Evolutionary conservation across 2,113 vertebrate genomes (phyloP), one percentile per base, ranked within the genome.

Genomic region (Rhabdornis inornatus): DNA sequence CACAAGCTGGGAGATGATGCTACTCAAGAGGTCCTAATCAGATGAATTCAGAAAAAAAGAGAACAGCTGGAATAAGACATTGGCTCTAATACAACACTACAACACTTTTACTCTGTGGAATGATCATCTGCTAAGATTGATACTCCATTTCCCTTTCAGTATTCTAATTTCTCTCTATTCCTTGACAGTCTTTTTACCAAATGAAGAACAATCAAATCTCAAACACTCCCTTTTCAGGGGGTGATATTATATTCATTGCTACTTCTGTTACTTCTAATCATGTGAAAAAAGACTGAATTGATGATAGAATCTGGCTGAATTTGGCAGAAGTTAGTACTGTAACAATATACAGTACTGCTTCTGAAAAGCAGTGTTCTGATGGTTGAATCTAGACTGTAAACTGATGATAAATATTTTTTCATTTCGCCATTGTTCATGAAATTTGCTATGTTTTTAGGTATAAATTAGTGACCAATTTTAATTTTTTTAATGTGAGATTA

Each of bases 141-240:
- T 69, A 66, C 57, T 92, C 82, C 83, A 65, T 71, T 92, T 95
- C 84, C 44, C 65, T 84, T 86, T 91, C 72, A 71, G 57, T 94
- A 55, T 90, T 83, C 53, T 80, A 52, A 81, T 81, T 88, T 59
- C 15, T 87, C 35, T 33, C 31, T 80, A 63, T 68, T 35, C 64
- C 42, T 66, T 55, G 40, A 57, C 23, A 24, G 49, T 49, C 15
- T 42, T 90, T 84, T 87, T 87, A 88, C 64, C 68, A 91, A 91
- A 86, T 77, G 66, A 94, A 84, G 66, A 89, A 52, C 18, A 80
- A 30, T 82, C 27, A 83, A 22, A 66, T 84, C n/a, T 88, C 53
- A 82, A 69, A 70, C 9, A 15, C 23, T 78, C 24, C 49, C 11
- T 78, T 94, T 87, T 81, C 59, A 85, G 33, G 66, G 69, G 37